A percentile compares a stretch with the other conserved stretches of the same genome.
phyloP scores from a whole-genome alignment of 2,888 invertebrate genomes.

The Drosophila diplacantha region DNA sequence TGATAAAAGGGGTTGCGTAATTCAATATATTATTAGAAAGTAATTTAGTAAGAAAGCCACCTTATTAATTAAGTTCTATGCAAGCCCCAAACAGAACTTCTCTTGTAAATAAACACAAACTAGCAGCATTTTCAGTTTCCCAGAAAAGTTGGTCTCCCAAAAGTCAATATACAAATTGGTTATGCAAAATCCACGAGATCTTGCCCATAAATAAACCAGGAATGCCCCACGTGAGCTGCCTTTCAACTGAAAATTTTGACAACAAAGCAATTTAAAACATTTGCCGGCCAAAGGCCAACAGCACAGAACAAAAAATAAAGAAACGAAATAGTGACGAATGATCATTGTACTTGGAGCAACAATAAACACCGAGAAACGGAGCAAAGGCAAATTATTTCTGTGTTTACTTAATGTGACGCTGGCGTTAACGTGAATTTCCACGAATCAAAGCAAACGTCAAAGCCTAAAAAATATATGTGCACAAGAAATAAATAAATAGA shows the following conservation, averaged over 20 bases:
- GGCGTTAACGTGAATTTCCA: conserved; percentile 41
- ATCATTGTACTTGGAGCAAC: conserved; percentile 39
- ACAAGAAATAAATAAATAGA: conserved; percentile 45
- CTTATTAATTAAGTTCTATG: background rate
- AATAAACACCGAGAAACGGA: conserved; percentile 25
- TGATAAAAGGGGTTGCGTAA: background rate
- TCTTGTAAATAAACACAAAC: background rate
- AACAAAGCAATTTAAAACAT: conserved; percentile 36
- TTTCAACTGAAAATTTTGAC: conserved; percentile 32
- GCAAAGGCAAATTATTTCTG: conserved; percentile 34
- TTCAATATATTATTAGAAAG: background rate
- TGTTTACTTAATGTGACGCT: conserved; percentile 46
- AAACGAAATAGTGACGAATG: conserved; percentile 45
- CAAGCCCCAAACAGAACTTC: background rate
- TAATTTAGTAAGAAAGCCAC: background rate
- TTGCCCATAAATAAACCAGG: conserved; percentile 19
- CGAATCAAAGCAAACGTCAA: conserved; percentile 61
- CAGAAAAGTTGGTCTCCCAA: background rate
- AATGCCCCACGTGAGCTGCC: conserved; percentile 17
- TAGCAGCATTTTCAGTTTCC: background rate
- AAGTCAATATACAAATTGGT: conserved; percentile 18
- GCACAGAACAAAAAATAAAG: background rate
- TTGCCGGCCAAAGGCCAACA: conserved; percentile 30
- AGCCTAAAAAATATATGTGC: conserved; percentile 34
- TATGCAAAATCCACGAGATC: conserved; percentile 34